Percentiles rank a stretch among this genome's conserved stretches.
Evolutionary conservation across 2,113 vertebrate genomes (phyloP).

Genomic region (Oreotrochilus melanogaster): DNA sequence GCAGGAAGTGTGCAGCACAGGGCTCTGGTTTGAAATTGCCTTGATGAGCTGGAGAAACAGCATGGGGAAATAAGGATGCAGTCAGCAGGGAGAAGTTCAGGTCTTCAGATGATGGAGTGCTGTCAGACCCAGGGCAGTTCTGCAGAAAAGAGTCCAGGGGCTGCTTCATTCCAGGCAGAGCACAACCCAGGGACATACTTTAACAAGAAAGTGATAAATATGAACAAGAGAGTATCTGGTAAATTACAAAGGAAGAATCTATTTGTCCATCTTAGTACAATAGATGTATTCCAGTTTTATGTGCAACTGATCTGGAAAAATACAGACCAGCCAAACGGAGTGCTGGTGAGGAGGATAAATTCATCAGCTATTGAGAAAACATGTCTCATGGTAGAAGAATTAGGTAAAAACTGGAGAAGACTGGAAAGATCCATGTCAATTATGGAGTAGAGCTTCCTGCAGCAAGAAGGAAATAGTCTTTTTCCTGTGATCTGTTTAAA

Average conservation of each 20-base stretch:
- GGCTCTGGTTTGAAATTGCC: background rate
- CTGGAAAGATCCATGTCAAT: background rate
- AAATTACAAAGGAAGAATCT: background rate
- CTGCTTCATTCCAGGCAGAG: background rate
- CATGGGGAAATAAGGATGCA: background rate
- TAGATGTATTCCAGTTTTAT: background rate
- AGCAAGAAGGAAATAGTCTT: background rate
- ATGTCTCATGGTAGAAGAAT: background rate
- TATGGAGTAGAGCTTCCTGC: background rate
- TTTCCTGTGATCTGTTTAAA: background rate
- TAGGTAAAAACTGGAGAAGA: background rate
- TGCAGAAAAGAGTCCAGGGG: background rate
- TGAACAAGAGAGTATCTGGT: background rate
- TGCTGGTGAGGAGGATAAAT: background rate
- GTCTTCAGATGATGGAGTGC: background rate
- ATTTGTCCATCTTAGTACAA: background rate
- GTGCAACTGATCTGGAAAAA: background rate
- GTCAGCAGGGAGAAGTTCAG: background rate
- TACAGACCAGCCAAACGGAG: background rate
- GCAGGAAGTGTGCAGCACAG: background rate
- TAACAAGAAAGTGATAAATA: background rate
- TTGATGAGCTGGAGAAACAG: background rate
- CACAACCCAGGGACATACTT: fast-evolving
- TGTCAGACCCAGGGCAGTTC: background rate
- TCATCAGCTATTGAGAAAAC: background rate